Conservation (phyloP, 2,113 vertebrate genomes). For the Gadus chalcogrammus region DNA sequence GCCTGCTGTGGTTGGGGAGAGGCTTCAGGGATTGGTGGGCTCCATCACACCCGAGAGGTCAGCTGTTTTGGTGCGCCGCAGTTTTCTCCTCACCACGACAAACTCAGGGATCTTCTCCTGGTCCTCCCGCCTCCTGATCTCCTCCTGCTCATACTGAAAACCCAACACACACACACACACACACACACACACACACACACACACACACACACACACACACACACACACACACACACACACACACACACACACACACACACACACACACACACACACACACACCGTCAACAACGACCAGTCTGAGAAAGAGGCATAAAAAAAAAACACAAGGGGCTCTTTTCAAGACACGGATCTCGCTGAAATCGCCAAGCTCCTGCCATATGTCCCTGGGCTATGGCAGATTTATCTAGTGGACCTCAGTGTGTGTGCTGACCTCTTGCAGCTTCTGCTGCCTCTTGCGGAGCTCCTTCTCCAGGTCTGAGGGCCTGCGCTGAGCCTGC, state of each 20-base stretch:
- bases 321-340: too few relatives aligned
- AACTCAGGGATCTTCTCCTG: constrained; percentile 69
- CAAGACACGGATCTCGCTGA: too few relatives aligned
- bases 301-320: too few relatives aligned
- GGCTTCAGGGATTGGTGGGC: constrained; percentile 47
- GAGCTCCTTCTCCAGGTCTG: constrained; percentile 76
- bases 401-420: background rate
- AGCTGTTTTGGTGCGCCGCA: constrained; percentile 62
- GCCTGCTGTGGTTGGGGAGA: constrained; percentile 3
- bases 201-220: background rate
- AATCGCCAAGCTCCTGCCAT: too few relatives aligned
- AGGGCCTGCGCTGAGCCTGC: constrained; percentile 59
- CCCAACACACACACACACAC: constrained; percentile 10
- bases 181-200: too few relatives aligned
- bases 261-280: too few relatives aligned
- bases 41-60: constrained; percentile 48
- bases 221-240: background rate
- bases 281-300: background rate
- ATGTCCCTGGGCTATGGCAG: too few relatives aligned
- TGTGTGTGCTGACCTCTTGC: constrained; percentile 60
- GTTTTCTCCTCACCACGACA: constrained; percentile 73
- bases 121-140: constrained; percentile 51
- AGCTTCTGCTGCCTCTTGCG: constrained; percentile 75
- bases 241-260: too few relatives aligned
- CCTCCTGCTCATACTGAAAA: constrained; percentile 69